Base-by-base conservation (phyloP, 2,113 vertebrate species). In the Madoqua kirkii region DNA sequence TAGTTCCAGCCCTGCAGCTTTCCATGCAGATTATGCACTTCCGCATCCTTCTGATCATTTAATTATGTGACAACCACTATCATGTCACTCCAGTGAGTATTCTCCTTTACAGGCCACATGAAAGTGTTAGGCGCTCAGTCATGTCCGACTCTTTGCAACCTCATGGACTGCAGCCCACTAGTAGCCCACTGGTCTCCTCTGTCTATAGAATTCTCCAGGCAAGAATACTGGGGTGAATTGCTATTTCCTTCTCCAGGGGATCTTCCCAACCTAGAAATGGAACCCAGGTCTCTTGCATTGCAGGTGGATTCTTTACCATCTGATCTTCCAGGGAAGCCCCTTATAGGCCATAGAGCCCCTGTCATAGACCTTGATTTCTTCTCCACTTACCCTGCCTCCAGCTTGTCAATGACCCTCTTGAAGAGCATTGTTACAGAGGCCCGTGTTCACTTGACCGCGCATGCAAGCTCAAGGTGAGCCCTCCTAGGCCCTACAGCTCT, bases 371-470 rank as follows among this genome's bases (percentile, higher is more conserved):
- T 27, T 31, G 25, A 64, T 71, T 89, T 62, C 55, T 71, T 43
- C 19, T n/a, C 27, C 52, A 50, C 7, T 33, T 43, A 19, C 6
- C 1, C 14, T 76, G 76, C 15, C 84, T 96, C 54, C 78, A 55
- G 43, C 48, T 45, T 82, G 48, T 36, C 29, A 50, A 12, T 3
- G 9, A 84, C 16, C 19, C 67, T 89, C 33, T 29, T 48, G 11
- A 59, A 82, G 45, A 36, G 4, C 79, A 8, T 52, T 55, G 43
- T 74, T 27, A 8, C 21, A 31, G 88, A 48, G 4, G n/a, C n/a
- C 82, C 3, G 3, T 59, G 33, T 9, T 67, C 54, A 19, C 0
- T 1, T 50, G 55, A 62, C 21, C 15, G 0, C 9, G 16, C 10
- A 3, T 8, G 1, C 48, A 45, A 91, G 19, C 7, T 79, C 76